Evolutionary conservation across 2,113 vertebrate species (phyloP).

Genomic region (Bufo bufo): DNA sequence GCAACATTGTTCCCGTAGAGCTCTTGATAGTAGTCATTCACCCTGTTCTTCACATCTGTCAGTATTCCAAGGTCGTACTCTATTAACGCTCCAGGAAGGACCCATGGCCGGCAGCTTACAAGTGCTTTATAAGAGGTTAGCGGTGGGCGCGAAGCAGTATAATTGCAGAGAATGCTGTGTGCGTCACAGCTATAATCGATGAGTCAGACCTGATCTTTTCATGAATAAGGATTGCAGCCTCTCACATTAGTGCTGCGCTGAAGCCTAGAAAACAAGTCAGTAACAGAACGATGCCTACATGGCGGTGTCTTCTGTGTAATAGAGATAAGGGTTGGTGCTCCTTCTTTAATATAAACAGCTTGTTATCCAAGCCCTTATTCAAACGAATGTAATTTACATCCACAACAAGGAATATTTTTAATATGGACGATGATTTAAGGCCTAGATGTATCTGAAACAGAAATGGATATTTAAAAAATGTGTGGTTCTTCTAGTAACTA

Average conservation of each 20-base stretch:
- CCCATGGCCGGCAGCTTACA: no score
- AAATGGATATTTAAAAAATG: no score
- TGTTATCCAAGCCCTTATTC: no score
- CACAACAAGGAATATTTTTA: no score
- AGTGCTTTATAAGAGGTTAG: no score
- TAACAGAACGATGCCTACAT: not conserved
- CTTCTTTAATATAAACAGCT: no score
- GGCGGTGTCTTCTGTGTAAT: not conserved
- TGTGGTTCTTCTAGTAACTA: no score
- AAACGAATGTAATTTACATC: no score
- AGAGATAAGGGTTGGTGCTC: not conserved
- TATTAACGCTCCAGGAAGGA: not conserved
- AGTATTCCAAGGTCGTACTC: not conserved
- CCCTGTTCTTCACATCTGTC: not conserved
- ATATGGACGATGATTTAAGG: no score
- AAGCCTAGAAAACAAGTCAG: not conserved
- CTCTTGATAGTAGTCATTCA: no score
- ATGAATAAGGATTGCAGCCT: not conserved
- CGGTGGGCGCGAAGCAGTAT: not conserved
- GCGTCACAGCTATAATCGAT: constrained; percentile 7
- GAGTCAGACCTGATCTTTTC: constrained; percentile 7
- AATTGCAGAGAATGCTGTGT: not conserved
- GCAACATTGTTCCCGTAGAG: no score
- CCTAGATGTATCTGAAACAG: no score
- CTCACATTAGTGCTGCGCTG: not conserved